A percentile compares a stretch with the other conserved stretches of the same genome.
phyloP scores from a whole-genome alignment of 92 coral and sea anemone genomes.

The Heliopora coerulea region DNA sequence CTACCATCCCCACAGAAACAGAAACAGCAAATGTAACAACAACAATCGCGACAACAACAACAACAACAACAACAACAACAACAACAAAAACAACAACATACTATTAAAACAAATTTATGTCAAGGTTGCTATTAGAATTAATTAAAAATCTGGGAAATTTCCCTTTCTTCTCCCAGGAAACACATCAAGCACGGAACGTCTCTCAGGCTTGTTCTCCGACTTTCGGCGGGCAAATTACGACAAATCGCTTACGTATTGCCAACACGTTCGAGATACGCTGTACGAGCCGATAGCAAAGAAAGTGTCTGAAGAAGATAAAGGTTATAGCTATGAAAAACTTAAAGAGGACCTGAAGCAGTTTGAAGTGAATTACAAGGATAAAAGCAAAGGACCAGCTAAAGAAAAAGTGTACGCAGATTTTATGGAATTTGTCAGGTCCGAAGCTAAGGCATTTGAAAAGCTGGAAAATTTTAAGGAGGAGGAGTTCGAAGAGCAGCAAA shows the following conservation, averaged over 20 bases:
- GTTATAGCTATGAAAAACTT: constrained; percentile 16
- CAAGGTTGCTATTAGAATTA: too few relatives aligned
- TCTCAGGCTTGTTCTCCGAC: constrained; percentile 8
- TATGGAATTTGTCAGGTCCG: constrained; percentile 10
- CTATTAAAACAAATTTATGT: too few relatives aligned
- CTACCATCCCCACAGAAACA: background rate
- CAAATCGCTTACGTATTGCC: constrained; percentile 14
- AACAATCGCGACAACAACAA: background rate
- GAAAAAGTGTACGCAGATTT: constrained; percentile 28
- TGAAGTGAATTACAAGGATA: constrained; percentile 19
- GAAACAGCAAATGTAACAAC: background rate
- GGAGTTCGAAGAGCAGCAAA: constrained; percentile 20
- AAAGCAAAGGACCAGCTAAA: constrained; percentile 25
- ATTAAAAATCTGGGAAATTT: too few relatives aligned
- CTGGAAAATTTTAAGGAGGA: constrained; percentile 17
- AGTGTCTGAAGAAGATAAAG: constrained; percentile 4
- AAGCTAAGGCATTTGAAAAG: constrained; percentile 28
- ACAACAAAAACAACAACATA: background rate
- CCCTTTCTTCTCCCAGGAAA: constrained; percentile 6
- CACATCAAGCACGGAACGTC: background rate
- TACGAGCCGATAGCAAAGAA: constrained; percentile 12
- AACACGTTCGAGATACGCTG: constrained; percentile 8
- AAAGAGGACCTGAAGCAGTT: constrained; percentile 26
- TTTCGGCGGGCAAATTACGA: constrained; percentile 22
- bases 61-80: constrained; percentile 4